These are phyloP conservation scores for Puffinus mauretanicus DNA, from an alignment of 2,113 vertebrate genomes.

Conservation along the genomic window DNA sequence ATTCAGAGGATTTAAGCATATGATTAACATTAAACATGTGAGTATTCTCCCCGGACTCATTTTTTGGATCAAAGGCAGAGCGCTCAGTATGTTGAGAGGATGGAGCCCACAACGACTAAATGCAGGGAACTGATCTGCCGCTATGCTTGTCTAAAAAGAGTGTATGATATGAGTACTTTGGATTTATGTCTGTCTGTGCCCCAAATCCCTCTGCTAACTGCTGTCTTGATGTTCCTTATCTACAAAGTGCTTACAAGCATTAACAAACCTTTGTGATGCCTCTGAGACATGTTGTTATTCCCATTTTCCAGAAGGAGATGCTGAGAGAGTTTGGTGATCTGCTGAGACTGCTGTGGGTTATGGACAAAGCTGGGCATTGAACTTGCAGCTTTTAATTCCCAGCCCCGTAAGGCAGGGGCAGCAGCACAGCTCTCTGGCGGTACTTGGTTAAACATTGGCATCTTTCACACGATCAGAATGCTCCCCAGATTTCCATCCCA, in stretches of 20 bases:
- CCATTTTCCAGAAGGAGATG: background rate
- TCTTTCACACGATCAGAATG: background rate
- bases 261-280: background rate
- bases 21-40: slow-evolving; percentile 49
- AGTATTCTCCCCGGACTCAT: background rate
- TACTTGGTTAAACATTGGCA: background rate
- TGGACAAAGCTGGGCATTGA: background rate
- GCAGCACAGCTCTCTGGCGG: background rate
- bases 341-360: background rate
- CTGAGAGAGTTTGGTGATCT: background rate
- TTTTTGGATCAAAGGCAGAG: slow-evolving; percentile 52
- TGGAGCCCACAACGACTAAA: slow-evolving; percentile 14
- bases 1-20: slow-evolving; percentile 34
- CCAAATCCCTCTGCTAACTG: slow-evolving; percentile 35
- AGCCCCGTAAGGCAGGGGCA: background rate
- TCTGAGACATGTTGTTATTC: background rate
- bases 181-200: slow-evolving; percentile 34
- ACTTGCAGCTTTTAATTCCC: background rate
- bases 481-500: background rate
- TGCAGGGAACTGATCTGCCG: slow-evolving; percentile 11
- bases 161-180: background rate
- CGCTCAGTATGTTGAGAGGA: slow-evolving; percentile 5
- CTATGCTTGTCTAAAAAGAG: background rate
- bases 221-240: slow-evolving; percentile 48
- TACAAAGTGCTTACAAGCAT: slow-evolving; percentile 24